Conservation (phyloP, 2,888 invertebrate genomes). For the Lamproptera curius region DNA sequence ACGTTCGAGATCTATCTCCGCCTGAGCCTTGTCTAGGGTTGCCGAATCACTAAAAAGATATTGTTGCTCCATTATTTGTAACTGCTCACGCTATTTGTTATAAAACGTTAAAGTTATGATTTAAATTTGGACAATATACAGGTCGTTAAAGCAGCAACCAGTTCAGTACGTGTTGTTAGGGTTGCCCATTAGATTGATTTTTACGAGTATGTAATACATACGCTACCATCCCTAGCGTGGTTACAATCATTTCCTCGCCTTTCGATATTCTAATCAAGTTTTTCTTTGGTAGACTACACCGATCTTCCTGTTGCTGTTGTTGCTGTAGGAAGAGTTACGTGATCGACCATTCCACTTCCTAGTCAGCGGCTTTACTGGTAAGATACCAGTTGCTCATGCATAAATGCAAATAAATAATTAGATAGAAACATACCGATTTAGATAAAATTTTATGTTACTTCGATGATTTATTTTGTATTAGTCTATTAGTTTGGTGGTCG, state of each 20-base stretch:
- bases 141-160: no score
- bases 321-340: slow-evolving; percentile 20
- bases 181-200: not conserved
- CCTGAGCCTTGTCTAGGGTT: slow-evolving; percentile 22
- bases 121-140: no score
- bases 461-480: no score
- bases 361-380: slow-evolving; percentile 2
- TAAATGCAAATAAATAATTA: not conserved
- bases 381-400: not conserved
- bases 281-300: slow-evolving; percentile 16
- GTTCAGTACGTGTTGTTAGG: not conserved
- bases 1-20: slow-evolving; percentile 62
- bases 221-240: not conserved
- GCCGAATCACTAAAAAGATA: not conserved
- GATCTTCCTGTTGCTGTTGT: slow-evolving; percentile 23
- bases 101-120: not conserved
- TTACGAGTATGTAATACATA: not conserved
- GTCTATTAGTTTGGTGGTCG: no score
- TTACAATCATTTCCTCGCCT: slow-evolving; percentile 6
- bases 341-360: slow-evolving; percentile 18
- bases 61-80: not conserved
- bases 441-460: no score
- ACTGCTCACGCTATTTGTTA: slow-evolving; percentile 24
- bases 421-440: no score
- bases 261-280: slow-evolving; percentile 16